These are phyloP conservation scores for Lycaon pictus DNA, from an alignment of 2,113 vertebrate species.

Conservation along the genomic window DNA sequence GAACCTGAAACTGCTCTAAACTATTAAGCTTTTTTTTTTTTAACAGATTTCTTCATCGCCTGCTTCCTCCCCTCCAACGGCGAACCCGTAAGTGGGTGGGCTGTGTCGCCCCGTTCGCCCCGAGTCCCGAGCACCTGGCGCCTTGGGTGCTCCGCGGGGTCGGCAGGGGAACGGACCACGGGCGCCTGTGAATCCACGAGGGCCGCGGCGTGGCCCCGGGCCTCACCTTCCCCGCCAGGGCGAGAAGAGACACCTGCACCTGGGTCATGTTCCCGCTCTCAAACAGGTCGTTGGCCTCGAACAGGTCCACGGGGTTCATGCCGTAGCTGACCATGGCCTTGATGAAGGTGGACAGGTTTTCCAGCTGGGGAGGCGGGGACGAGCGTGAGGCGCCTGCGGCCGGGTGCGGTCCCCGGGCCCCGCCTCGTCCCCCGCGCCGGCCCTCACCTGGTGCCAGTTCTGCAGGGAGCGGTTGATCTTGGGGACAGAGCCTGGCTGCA, in stretches of 20 bases:
- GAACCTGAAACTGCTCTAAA: not conserved
- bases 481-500: constrained; percentile 91
- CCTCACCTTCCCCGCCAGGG: constrained; percentile 94
- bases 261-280: constrained; percentile 97
- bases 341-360: constrained; percentile 97
- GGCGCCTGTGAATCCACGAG: rapidly evolving
- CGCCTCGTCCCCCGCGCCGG: rapidly evolving
- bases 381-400: not conserved
- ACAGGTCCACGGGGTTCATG: constrained; percentile 95
- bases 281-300: constrained; percentile 96
- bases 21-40: not conserved
- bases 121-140: rapidly evolving
- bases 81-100: not conserved
- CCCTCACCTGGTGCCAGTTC: constrained; percentile 96
- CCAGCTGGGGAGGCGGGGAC: constrained; percentile 87
- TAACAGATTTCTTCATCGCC: not conserved
- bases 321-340: constrained; percentile 93
- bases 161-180: rapidly evolving
- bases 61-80: not conserved
- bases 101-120: not conserved
- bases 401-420: rapidly evolving
- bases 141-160: too few species aligned
- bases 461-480: constrained; percentile 93
- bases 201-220: not conserved
- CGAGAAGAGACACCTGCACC: constrained; percentile 95